Evolutionary conservation across 2,888 invertebrate species (phyloP).

Genomic region (Cataglyphis albicans): DNA sequence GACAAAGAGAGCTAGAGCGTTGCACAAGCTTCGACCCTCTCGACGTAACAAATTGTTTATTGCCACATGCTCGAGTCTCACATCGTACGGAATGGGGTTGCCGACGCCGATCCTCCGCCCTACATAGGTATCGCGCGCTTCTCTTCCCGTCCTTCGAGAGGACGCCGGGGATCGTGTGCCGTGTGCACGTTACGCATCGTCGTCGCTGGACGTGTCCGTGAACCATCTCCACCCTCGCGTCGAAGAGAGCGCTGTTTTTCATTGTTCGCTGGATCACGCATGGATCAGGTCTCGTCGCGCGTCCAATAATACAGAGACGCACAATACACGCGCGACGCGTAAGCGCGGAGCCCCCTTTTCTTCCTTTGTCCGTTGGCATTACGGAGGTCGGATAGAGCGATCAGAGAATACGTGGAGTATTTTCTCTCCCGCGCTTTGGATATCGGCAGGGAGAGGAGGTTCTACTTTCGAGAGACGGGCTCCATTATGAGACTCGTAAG

Average conservation of each 20-base stretch:
- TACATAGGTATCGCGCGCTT: conserved; percentile 46
- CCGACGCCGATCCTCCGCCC: conserved; percentile 67
- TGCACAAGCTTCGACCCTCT: conserved; percentile 66
- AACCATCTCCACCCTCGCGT: conserved; percentile 55
- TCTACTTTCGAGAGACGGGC: conserved; percentile 44
- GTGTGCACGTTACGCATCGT: conserved; percentile 19
- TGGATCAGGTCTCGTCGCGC: conserved; percentile 20
- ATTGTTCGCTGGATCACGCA: conserved; percentile 65
- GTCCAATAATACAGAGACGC: conserved; percentile 34
- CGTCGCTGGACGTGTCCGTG: conserved; percentile 42
- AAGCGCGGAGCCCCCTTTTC: conserved; percentile 23
- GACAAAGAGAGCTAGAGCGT: conserved; percentile 21
- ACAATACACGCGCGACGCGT: conserved; percentile 12
- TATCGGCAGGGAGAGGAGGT: conserved; percentile 46
- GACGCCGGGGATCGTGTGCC: neutral
- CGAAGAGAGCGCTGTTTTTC: conserved; percentile 58
- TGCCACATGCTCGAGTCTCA: conserved; percentile 80
- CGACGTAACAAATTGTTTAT: conserved; percentile 82
- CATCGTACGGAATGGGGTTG: conserved; percentile 71
- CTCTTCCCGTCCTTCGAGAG: conserved; percentile 13
- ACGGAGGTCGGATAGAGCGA: conserved; percentile 40
- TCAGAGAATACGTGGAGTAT: conserved; percentile 55
- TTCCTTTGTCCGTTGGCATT: conserved; percentile 57
- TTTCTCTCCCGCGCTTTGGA: conserved; percentile 60
- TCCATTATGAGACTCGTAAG: conserved; percentile 64